Evolutionary conservation across 2,888 invertebrate genomes (phyloP).

Genomic region (Synanthedon andrenaeformis): DNA sequence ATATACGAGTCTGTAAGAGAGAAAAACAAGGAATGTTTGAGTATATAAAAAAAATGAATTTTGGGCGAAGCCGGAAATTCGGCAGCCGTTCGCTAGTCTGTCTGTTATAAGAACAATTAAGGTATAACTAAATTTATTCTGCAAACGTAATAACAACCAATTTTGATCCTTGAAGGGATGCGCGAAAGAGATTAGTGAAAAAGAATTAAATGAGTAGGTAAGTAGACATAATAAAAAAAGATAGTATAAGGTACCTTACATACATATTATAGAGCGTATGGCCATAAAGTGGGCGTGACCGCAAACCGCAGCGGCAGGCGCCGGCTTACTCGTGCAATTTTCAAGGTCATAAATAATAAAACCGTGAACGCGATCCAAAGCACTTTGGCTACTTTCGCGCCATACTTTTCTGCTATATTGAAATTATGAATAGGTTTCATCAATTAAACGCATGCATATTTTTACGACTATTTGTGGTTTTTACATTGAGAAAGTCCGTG

Average conservation of each 20-base stretch:
- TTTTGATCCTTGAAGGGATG: no score
- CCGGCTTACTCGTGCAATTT: constrained; percentile 65
- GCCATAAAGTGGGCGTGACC: constrained; percentile 63
- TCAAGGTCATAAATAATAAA: constrained; percentile 69
- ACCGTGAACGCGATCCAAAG: constrained; percentile 61
- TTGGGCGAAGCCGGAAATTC: no score
- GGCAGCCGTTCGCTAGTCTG: no score
- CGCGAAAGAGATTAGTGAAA: neutral
- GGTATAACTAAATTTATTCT: no score
- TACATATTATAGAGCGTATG: constrained; percentile 28
- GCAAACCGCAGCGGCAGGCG: constrained; percentile 57
- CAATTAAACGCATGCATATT: no score
- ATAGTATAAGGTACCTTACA: constrained; percentile 26
- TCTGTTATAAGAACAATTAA: no score
- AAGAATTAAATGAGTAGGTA: neutral
- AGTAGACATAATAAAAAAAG: neutral
- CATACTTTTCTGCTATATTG: constrained; percentile 65
- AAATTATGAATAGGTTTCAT: constrained; percentile 15
- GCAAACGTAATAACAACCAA: no score
- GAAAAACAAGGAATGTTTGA: no score
- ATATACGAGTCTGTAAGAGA: no score
- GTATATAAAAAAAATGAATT: no score
- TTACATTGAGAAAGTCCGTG: no score
- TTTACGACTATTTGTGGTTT: no score
- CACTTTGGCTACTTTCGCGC: constrained; percentile 59